Conservation (phyloP, 1,140 invertebrate species). For the Drosophila kanapiae region DNA sequence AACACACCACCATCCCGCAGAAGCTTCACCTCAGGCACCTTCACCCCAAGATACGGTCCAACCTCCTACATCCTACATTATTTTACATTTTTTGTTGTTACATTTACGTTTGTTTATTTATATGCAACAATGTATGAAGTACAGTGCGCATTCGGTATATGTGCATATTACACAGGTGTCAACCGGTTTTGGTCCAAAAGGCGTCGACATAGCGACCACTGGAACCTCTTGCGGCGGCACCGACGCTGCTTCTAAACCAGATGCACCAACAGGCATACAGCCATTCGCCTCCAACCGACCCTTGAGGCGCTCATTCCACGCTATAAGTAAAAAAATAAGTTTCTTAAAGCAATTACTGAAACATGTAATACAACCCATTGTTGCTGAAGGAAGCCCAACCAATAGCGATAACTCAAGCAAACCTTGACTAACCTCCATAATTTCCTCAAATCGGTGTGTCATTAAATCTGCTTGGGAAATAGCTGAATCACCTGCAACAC, state of each 20-base stretch:
- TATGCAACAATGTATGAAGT: no score
- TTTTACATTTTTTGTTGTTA: no score
- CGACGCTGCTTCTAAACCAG: neutral
- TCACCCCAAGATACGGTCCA: conserved; percentile 17
- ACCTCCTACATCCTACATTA: no score
- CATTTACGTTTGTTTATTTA: no score
- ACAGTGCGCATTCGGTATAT: no score
- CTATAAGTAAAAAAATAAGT: neutral
- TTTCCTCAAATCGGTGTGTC: no score
- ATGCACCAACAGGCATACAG: neutral
- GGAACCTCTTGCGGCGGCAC: neutral
- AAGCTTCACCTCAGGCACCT: conserved; percentile 20
- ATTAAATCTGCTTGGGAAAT: no score
- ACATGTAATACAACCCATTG: no score
- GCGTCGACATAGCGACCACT: neutral
- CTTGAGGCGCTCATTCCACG: neutral
- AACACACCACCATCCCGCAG: neutral
- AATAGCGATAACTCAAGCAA: no score
- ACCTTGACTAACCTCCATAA: no score
- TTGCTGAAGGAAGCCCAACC: no score
- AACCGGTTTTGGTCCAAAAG: neutral
- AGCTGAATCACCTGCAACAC: no score
- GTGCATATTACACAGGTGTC: conserved; percentile 20
- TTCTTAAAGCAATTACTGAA: neutral
- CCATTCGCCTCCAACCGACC: neutral